Percentiles rank a stretch among this genome's conserved stretches.
phyloP scores from a whole-genome alignment of 2,113 vertebrate genomes.

The Neolamprologus modestus region DNA sequence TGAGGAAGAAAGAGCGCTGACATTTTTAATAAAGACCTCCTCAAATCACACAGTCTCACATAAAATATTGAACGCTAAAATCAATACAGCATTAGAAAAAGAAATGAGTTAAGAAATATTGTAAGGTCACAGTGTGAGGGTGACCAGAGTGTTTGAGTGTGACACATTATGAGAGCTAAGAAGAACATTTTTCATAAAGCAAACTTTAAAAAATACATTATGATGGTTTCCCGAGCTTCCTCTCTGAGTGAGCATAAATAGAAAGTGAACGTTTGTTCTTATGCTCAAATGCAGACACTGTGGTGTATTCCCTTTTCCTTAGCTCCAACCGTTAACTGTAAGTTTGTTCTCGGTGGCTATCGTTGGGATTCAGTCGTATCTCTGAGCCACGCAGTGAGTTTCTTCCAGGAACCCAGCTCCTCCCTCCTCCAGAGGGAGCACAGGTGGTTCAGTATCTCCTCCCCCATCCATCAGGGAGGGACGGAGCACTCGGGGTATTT shows the following conservation, averaged over 20 bases:
- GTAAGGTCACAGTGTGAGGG: neutral
- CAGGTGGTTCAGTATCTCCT: neutral
- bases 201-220: fast-evolving
- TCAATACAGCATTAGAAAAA: neutral
- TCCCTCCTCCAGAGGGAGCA: neutral
- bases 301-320: neutral
- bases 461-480: neutral
- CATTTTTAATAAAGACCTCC: neutral
- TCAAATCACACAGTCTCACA: neutral
- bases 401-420: neutral
- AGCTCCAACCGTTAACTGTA: neutral
- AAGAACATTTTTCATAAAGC: neutral
- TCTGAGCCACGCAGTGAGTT: neutral
- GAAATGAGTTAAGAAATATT: neutral
- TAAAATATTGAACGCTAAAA: neutral
- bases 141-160: neutral
- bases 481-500: neutral
- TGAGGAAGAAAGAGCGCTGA: neutral
- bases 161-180: neutral
- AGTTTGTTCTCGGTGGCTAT: neutral
- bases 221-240: neutral
- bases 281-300: neutral
- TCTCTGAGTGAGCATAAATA: neutral
- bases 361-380: neutral
- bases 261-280: neutral